Evolutionary conservation across 2,113 vertebrate genomes (phyloP).

Genomic region (Ramphastos sulfuratus): DNA sequence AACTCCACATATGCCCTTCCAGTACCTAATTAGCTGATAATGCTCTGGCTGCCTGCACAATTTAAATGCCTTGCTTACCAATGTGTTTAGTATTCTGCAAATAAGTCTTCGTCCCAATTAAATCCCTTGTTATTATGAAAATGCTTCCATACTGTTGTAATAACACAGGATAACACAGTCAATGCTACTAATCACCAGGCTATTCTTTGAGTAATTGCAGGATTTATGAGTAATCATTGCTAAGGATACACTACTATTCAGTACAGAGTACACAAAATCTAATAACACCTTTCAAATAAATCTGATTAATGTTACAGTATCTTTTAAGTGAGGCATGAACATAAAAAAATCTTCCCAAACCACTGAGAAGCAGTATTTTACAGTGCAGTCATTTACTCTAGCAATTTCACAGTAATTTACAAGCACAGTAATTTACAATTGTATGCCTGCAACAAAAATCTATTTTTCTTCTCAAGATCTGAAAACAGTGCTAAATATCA

Average conservation of each 20-base stretch:
- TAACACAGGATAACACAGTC: slow-evolving; percentile 64
- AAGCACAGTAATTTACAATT: slow-evolving; percentile 1
- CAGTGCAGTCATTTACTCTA: slow-evolving; percentile 12
- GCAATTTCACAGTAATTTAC: background rate
- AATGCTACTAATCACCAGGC: slow-evolving; percentile 58
- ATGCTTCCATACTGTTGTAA: slow-evolving; percentile 63
- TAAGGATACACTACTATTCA: slow-evolving; percentile 40
- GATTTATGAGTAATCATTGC: slow-evolving; percentile 63
- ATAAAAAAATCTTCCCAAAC: background rate
- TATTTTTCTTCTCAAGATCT: background rate
- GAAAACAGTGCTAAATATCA: slow-evolving; percentile 10
- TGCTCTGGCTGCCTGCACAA: slow-evolving; percentile 43
- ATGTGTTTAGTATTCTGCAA: slow-evolving; percentile 64
- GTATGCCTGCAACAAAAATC: background rate
- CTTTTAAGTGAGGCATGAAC: slow-evolving; percentile 25
- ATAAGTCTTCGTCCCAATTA: slow-evolving; percentile 71
- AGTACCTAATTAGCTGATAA: slow-evolving; percentile 68
- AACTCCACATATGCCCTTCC: slow-evolving; percentile 30
- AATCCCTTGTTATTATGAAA: slow-evolving; percentile 71
- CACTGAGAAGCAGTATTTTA: background rate
- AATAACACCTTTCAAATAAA: slow-evolving; percentile 69
- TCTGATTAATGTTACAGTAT: slow-evolving; percentile 52
- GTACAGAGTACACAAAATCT: slow-evolving; percentile 49
- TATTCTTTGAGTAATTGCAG: slow-evolving; percentile 67
- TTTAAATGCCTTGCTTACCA: slow-evolving; percentile 55